A percentile compares a stretch with the other conserved stretches of the same genome.
Evolutionary conservation across 2,113 vertebrate species (phyloP).

Genomic region (Heteronetta atricapilla): DNA sequence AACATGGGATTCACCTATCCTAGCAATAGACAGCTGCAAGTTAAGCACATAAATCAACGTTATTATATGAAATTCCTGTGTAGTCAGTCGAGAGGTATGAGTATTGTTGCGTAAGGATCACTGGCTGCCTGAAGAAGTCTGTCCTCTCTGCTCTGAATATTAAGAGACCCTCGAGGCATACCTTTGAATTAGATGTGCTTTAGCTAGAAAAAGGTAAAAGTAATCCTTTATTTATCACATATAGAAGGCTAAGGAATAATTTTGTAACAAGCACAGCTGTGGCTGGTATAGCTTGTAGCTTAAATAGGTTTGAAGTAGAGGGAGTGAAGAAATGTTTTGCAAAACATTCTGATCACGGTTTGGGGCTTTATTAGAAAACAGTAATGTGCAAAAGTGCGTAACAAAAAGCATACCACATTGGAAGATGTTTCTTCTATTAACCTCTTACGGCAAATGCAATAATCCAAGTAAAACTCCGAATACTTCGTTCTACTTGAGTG

Average conservation of each 20-base stretch:
- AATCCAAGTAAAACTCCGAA: neutral
- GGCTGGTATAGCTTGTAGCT: neutral
- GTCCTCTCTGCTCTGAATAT: neutral
- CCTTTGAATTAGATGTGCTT: neutral
- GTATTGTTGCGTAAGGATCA: neutral
- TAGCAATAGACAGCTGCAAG: neutral
- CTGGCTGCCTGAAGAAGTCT: neutral
- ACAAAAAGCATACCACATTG: neutral
- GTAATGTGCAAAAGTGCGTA: neutral
- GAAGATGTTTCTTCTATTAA: neutral
- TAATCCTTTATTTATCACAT: neutral
- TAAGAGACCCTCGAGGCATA: neutral
- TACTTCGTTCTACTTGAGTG: neutral
- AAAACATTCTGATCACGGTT: neutral
- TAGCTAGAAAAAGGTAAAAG: neutral
- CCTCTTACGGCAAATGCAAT: neutral
- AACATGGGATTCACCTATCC: neutral
- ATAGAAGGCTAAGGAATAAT: neutral
- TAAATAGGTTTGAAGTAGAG: neutral
- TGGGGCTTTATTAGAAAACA: neutral
- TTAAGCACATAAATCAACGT: neutral
- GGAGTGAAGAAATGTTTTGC: neutral
- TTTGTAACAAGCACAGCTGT: neutral
- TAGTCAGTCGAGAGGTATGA: neutral
- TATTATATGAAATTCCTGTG: neutral